phyloP scores from a whole-genome alignment of 2,888 invertebrate species.

The Herminia tarsipennalis region DNA sequence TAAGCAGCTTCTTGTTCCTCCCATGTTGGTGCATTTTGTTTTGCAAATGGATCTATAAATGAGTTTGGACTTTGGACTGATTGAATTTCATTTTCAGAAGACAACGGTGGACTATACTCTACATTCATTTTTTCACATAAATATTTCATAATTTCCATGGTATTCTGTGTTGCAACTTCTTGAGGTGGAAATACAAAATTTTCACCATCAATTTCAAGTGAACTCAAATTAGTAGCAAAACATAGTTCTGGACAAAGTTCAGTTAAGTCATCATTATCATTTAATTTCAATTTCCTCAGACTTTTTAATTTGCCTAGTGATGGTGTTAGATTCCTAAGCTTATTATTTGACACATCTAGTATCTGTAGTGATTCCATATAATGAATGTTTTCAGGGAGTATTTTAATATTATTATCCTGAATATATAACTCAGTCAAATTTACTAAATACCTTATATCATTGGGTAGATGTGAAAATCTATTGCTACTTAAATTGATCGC shows the following conservation, averaged over 20 bases:
- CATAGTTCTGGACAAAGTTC: conserved; percentile 88
- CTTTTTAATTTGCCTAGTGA: conserved; percentile 87
- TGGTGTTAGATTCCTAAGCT: conserved; percentile 87
- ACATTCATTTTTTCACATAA: conserved; percentile 81
- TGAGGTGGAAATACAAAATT: conserved; percentile 88
- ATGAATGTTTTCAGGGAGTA: conserved; percentile 89
- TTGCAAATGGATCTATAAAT: conserved; percentile 66
- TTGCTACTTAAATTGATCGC: conserved; percentile 89
- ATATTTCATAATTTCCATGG: conserved; percentile 88
- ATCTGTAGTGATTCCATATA: conserved; percentile 87
- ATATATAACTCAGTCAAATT: conserved; percentile 91
- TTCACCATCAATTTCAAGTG: conserved; percentile 87
- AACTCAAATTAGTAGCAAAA: conserved; percentile 86
- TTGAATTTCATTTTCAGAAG: conserved; percentile 57
- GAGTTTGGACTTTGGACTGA: conserved; percentile 61
- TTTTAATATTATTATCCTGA: conserved; percentile 89
- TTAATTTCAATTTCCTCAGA: conserved; percentile 87
- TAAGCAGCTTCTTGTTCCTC: conserved; percentile 88
- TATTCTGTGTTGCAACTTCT: conserved; percentile 86
- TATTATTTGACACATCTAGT: conserved; percentile 90
- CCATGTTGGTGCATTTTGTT: conserved; percentile 67
- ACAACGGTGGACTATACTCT: conserved; percentile 76
- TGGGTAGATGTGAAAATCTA: conserved; percentile 87
- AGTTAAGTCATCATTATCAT: conserved; percentile 85
- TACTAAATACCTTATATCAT: conserved; percentile 87